phyloP scores from a whole-genome alignment of 1,140 invertebrate species.

The Drosophila watanabei region DNA sequence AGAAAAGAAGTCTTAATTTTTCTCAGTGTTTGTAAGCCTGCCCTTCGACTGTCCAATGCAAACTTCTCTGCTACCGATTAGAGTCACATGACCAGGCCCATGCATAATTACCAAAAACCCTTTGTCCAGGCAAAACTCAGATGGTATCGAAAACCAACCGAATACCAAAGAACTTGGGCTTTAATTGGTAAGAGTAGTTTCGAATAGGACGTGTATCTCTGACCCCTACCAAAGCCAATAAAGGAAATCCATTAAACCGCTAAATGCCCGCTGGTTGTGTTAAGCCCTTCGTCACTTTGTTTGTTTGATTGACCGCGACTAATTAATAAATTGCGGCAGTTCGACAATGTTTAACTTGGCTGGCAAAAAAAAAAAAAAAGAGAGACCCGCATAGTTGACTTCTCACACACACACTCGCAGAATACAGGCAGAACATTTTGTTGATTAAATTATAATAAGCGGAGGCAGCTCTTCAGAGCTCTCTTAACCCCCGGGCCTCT shows the following conservation, averaged over 20 bases:
- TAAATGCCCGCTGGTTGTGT: slow-evolving; percentile 36
- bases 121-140: not conserved
- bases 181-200: not conserved
- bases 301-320: slow-evolving; percentile 51
- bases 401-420: slow-evolving; percentile 12
- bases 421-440: slow-evolving; percentile 17
- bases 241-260: slow-evolving; percentile 16
- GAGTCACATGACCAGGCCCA: not conserved
- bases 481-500: slow-evolving; percentile 12
- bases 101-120: slow-evolving; percentile 13
- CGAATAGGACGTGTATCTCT: not conserved
- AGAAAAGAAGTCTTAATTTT: rapidly evolving
- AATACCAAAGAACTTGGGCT: not conserved
- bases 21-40: not conserved
- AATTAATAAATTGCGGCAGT: slow-evolving; percentile 57
- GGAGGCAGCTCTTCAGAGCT: slow-evolving; percentile 37
- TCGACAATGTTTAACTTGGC: slow-evolving; percentile 36
- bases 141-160: not conserved
- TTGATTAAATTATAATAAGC: slow-evolving; percentile 54
- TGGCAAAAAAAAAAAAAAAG: slow-evolving; percentile 18
- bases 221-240: not conserved
- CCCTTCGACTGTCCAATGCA: not conserved
- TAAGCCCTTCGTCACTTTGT: slow-evolving; percentile 35
- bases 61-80: not conserved
- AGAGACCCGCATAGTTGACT: slow-evolving; percentile 50